A percentile compares a stretch with the other conserved stretches of the same genome.
Evolutionary conservation across 1,140 invertebrate species (phyloP).

Genomic region (Drosophila kepulauana): DNA sequence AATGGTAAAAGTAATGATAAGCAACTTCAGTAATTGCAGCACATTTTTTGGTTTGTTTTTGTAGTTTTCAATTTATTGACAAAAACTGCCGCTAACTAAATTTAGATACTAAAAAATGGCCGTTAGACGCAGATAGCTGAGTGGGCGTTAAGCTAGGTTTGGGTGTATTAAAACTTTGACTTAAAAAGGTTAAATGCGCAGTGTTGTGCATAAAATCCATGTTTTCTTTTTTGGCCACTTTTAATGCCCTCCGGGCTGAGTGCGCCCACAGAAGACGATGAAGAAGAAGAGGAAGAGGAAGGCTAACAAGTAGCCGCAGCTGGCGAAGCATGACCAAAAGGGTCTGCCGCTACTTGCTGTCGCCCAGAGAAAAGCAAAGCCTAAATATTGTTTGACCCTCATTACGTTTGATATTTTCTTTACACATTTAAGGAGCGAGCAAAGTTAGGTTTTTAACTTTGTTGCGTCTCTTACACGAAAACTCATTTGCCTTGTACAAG

Average conservation of each 20-base stretch:
- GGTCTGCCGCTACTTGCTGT: slow-evolving; percentile 10
- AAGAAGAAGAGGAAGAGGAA: not conserved
- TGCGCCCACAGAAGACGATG: slow-evolving; percentile 5
- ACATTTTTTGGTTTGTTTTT: too few relatives aligned
- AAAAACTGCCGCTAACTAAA: too few relatives aligned
- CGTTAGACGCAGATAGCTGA: too few relatives aligned
- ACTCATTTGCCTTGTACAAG: slow-evolving; percentile 69
- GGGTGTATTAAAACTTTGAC: slow-evolving; percentile 19
- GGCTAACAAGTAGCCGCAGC: slow-evolving; percentile 44
- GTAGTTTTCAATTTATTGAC: too few relatives aligned
- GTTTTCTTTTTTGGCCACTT: slow-evolving; percentile 54
- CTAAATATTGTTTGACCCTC: slow-evolving; percentile 77
- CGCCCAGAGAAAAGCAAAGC: slow-evolving; percentile 39
- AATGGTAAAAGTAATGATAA: too few relatives aligned
- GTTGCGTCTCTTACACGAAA: slow-evolving; percentile 41
- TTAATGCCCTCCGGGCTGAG: slow-evolving; percentile 25
- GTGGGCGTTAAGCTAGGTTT: too few relatives aligned
- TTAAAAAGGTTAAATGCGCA: slow-evolving; percentile 41
- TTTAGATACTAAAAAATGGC: too few relatives aligned
- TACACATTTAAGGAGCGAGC: slow-evolving; percentile 57
- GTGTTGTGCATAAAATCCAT: slow-evolving; percentile 46
- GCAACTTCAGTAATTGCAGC: too few relatives aligned
- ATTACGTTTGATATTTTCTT: slow-evolving; percentile 79
- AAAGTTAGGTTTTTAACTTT: slow-evolving; percentile 72
- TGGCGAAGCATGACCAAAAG: slow-evolving; percentile 36